A percentile compares a stretch with the other conserved stretches of the same genome.
These are phyloP conservation scores for Drosophila lowei DNA, from an alignment of 1,140 invertebrate species.

Conservation along the genomic window DNA sequence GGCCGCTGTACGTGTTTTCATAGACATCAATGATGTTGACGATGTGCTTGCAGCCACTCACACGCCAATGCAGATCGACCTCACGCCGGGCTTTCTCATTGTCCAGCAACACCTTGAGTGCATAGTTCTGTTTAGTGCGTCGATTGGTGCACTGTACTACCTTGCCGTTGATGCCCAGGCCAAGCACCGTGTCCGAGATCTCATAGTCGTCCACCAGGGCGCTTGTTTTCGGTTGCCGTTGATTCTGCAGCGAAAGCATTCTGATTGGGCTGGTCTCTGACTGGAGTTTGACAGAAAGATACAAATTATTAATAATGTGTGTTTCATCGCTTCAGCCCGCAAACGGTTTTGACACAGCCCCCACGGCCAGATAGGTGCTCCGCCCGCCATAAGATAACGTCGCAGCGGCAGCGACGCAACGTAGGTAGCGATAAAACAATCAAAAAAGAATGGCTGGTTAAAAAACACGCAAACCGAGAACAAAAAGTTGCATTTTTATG, in stretches of 20 bases:
- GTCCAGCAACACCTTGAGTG: conserved; percentile 96
- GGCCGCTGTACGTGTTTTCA: conserved; percentile 95
- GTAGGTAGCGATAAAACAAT: too few relatives aligned
- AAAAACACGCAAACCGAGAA: neutral
- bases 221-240: conserved; percentile 87
- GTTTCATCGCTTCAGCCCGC: neutral
- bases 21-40: conserved; percentile 98
- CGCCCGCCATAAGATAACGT: too few relatives aligned
- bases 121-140: conserved; percentile 89
- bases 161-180: conserved; percentile 99
- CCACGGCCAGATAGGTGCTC: too few relatives aligned
- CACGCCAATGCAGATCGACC: conserved; percentile 97
- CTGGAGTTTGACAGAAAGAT: neutral
- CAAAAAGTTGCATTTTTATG: neutral
- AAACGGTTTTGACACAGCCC: neutral
- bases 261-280: conserved; percentile 19
- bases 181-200: conserved; percentile 96
- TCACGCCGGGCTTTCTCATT: conserved; percentile 95
- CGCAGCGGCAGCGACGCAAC: too few relatives aligned
- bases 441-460: too few relatives aligned
- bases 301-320: neutral
- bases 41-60: conserved; percentile 95
- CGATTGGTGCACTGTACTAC: conserved; percentile 90
- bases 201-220: conserved; percentile 96
- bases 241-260: conserved; percentile 75